Evolutionary conservation across 2,888 invertebrate species (phyloP).

Genomic region (Camptogramma bilineatum): DNA sequence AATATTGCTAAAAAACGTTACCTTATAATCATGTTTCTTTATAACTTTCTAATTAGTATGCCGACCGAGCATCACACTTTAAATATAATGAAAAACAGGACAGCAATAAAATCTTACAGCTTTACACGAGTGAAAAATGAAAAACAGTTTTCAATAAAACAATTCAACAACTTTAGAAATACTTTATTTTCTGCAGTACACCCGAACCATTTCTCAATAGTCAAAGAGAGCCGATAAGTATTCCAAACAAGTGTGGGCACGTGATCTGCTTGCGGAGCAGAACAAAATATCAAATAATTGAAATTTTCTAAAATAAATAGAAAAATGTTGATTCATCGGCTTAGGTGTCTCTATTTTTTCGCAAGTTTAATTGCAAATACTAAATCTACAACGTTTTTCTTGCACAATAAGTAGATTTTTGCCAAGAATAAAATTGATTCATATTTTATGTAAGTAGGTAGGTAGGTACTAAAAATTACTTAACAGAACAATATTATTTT

Average conservation of each 20-base stretch:
- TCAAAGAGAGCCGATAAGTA: conserved; percentile 36
- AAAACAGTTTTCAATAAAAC: conserved; percentile 15
- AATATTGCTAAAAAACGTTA: background rate
- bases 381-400: background rate
- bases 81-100: conserved; percentile 7
- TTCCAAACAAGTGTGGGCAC: conserved; percentile 32
- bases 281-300: conserved; percentile 32
- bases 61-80: background rate
- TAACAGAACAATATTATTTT: background rate
- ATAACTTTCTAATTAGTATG: background rate
- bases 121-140: conserved; percentile 4
- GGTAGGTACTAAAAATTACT: too few species aligned
- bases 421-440: too few species aligned
- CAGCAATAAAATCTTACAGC: background rate
- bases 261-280: conserved; percentile 24
- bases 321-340: conserved; percentile 23
- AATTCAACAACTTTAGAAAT: conserved; percentile 24
- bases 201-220: conserved; percentile 31
- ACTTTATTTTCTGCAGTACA: conserved; percentile 23
- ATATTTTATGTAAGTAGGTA: too few species aligned
- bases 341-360: conserved; percentile 1
- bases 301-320: conserved; percentile 33
- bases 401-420: too few species aligned
- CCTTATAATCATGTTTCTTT: background rate
- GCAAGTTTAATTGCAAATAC: background rate